phyloP scores from a whole-genome alignment of 2,797 vertebrate species.

The Catharus ustulatus region DNA sequence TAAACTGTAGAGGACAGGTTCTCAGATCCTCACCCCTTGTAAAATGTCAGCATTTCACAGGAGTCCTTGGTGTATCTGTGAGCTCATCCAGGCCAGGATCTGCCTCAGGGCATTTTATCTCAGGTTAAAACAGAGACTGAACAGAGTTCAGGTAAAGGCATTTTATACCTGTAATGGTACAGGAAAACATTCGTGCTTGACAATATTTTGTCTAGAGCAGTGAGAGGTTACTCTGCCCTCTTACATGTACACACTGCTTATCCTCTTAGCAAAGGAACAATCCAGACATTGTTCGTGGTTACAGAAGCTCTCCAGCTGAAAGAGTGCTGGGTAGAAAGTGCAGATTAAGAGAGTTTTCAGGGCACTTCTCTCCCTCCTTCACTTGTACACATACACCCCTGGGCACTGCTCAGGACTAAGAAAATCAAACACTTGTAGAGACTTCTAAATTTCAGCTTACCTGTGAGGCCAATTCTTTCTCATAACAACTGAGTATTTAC shows the following conservation, averaged over 20 bases:
- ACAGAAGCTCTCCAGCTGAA: not conserved
- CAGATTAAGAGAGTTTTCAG: not conserved
- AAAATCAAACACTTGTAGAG: not conserved
- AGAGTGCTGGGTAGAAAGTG: not conserved
- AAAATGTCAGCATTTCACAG: not conserved
- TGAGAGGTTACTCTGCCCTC: not conserved
- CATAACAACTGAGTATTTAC: not conserved
- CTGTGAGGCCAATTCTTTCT: not conserved
- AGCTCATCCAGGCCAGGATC: not conserved
- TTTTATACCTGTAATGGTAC: not conserved
- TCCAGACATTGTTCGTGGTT: not conserved
- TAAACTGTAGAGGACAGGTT: not conserved
- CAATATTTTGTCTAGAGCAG: not conserved
- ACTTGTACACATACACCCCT: not conserved
- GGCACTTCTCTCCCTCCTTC: not conserved
- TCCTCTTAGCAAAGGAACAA: not conserved
- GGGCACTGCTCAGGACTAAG: not conserved
- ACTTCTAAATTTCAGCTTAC: not conserved
- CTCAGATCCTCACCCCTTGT: not conserved
- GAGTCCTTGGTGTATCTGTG: not conserved
- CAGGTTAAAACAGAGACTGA: not conserved
- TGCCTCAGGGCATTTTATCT: not conserved
- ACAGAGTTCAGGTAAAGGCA: not conserved
- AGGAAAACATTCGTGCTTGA: not conserved
- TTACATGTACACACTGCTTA: not conserved